Evolutionary conservation across 1,140 invertebrate species (phyloP).

Genomic region (Mamestra configurata): DNA sequence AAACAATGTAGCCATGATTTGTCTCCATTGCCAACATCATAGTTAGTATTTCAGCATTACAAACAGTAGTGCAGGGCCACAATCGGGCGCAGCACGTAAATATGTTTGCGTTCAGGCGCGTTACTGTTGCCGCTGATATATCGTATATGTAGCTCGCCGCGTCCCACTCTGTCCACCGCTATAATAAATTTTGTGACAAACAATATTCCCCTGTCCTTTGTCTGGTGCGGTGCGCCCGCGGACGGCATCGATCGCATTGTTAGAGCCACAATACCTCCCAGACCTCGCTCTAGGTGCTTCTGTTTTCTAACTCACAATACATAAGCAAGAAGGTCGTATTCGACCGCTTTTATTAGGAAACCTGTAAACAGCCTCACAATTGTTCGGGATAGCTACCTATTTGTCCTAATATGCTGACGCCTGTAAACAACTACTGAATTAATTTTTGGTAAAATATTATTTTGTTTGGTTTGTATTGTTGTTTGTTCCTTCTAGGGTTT

Average conservation of each 20-base stretch:
- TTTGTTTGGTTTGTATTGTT: conserved; percentile 2
- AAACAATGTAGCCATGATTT: not conserved
- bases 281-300: conserved; percentile 50
- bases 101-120: conserved; percentile 55
- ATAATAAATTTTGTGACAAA: conserved; percentile 87
- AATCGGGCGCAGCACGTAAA: conserved; percentile 55
- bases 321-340: conserved; percentile 31
- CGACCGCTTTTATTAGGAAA: conserved; percentile 46
- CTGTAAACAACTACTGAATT: conserved; percentile 42
- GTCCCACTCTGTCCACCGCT: conserved; percentile 64
- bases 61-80: conserved; percentile 34
- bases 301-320: conserved; percentile 54
- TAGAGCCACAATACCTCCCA: conserved; percentile 63
- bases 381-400: conserved; percentile 26
- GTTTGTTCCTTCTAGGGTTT: not conserved
- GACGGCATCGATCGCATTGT: conserved; percentile 72
- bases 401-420: conserved; percentile 12
- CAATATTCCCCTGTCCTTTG: conserved; percentile 83
- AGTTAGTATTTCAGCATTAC: conserved; percentile 32
- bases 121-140: conserved; percentile 60
- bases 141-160: conserved; percentile 63
- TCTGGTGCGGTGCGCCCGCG: conserved; percentile 62
- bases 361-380: conserved; percentile 43
- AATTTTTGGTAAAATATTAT: conserved; percentile 44
- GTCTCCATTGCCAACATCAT: not conserved